Conservation (phyloP, 2,113 vertebrate species). For the Strix aluco region DNA sequence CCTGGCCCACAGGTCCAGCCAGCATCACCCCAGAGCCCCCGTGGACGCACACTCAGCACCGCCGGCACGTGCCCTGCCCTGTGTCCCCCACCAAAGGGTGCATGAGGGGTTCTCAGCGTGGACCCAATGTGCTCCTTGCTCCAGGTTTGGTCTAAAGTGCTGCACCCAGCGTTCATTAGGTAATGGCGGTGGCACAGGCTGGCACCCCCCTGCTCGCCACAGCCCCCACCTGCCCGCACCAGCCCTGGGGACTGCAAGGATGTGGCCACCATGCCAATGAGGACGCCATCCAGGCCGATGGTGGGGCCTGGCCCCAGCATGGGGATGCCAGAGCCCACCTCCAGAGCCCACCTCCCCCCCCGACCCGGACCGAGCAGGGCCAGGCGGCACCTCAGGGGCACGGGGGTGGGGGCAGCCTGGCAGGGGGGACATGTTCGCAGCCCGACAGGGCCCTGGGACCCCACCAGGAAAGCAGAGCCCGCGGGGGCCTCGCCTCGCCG, state of each 20-base stretch:
- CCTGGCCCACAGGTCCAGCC: fast-evolving
- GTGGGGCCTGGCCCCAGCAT: fast-evolving
- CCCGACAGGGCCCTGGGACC: neutral
- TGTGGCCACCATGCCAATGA: fast-evolving
- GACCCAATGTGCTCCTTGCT: neutral
- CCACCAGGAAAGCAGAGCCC: neutral
- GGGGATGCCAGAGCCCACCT: fast-evolving
- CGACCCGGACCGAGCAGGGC: fast-evolving
- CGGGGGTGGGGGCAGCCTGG: neutral
- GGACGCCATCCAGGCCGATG: neutral
- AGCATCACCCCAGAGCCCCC: neutral
- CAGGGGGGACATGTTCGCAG: fast-evolving
- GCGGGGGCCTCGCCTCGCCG: slow-evolving; percentile 16
- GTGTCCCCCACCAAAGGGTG: fast-evolving
- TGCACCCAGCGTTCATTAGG: neutral
- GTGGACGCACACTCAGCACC: fast-evolving
- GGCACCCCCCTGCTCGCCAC: fast-evolving
- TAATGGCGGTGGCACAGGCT: neutral
- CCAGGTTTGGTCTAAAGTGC: neutral
- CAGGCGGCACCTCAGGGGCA: neutral
- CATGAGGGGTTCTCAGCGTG: fast-evolving
- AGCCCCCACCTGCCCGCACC: neutral
- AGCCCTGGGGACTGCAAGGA: fast-evolving
- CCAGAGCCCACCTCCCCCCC: neutral
- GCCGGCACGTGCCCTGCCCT: fast-evolving